Evolutionary conservation across 2,888 invertebrate genomes (phyloP).

Genomic region (Lomographa bimaculata): DNA sequence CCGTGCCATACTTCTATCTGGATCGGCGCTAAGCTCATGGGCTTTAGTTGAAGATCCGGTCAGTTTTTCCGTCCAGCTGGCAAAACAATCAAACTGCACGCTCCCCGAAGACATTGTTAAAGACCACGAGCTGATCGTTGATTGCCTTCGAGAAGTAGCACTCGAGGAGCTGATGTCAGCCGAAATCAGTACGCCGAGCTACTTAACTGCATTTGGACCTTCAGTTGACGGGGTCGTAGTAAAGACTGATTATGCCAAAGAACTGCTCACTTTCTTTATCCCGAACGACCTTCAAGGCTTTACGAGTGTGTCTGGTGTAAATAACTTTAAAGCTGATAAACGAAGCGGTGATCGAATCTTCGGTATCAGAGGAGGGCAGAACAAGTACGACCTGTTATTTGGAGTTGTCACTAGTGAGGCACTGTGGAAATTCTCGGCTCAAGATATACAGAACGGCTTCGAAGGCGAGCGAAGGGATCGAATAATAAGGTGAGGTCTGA

Average conservation of each 20-base stretch:
- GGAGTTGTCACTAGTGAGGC: slow-evolving; percentile 97
- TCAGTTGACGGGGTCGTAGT: slow-evolving; percentile 98
- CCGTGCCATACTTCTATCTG: slow-evolving; percentile 93
- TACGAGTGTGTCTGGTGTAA: slow-evolving; percentile 84
- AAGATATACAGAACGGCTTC: slow-evolving; percentile 93
- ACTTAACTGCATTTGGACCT: slow-evolving; percentile 95
- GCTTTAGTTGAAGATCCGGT: slow-evolving; percentile 94
- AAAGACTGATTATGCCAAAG: slow-evolving; percentile 93
- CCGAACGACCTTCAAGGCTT: slow-evolving; percentile 86
- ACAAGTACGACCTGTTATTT: slow-evolving; percentile 93
- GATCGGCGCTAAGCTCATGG: slow-evolving; percentile 95
- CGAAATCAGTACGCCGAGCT: slow-evolving; percentile 91
- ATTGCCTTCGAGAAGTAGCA: slow-evolving; percentile 90
- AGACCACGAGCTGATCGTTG: slow-evolving; percentile 93
- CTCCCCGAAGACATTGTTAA: slow-evolving; percentile 92
- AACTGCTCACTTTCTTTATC: slow-evolving; percentile 88
- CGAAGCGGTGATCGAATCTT: slow-evolving; percentile 85
- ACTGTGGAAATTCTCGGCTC: slow-evolving; percentile 94
- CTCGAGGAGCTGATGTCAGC: slow-evolving; percentile 89
- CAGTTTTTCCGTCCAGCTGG: slow-evolving; percentile 91
- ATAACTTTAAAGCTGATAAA: slow-evolving; percentile 84
- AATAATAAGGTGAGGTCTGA: slow-evolving; percentile 85
- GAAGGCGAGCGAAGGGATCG: slow-evolving; percentile 94
- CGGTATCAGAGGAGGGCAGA: slow-evolving; percentile 81
- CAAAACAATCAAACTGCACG: slow-evolving; percentile 91